Conservation (phyloP, 2,888 invertebrate species). For the Tribolium freemani region DNA sequence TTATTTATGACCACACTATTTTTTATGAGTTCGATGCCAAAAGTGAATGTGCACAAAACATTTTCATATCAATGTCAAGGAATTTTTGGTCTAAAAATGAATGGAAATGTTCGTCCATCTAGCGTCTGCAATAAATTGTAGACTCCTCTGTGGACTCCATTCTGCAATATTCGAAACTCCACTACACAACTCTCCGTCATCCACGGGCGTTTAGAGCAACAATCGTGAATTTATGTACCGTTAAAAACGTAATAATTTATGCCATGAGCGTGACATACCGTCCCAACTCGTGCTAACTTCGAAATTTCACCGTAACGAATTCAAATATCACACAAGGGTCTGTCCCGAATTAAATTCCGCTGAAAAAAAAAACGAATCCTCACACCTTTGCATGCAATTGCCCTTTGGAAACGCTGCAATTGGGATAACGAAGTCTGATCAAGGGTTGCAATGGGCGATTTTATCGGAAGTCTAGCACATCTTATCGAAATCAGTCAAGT, state of each 20-base stretch:
- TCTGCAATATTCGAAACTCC: conserved; percentile 27
- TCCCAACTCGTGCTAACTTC: not conserved
- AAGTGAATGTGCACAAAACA: too few relatives aligned
- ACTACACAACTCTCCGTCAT: conserved; percentile 21
- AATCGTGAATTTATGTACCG: conserved; percentile 40
- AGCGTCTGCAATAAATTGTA: too few relatives aligned
- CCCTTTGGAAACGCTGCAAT: conserved; percentile 3
- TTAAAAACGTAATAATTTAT: conserved; percentile 43
- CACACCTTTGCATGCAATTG: conserved; percentile 33
- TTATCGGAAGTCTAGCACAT: conserved; percentile 50
- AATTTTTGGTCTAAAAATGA: too few relatives aligned
- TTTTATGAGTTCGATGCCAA: too few relatives aligned
- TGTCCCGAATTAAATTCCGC: conserved; percentile 6
- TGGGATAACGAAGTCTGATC: conserved; percentile 5
- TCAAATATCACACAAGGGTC: conserved; percentile 27
- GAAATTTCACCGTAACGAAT: conserved; percentile 30
- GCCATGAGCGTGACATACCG: conserved; percentile 22
- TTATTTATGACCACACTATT: too few relatives aligned
- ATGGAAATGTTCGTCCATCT: too few relatives aligned
- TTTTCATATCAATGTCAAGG: too few relatives aligned
- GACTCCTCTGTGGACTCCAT: too few relatives aligned
- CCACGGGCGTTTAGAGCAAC: conserved; percentile 29
- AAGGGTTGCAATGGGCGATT: conserved; percentile 27
- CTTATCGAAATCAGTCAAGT: conserved; percentile 65
- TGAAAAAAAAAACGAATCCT: conserved; percentile 6